A percentile compares a stretch with the other conserved stretches of the same genome.
phyloP scores from a whole-genome alignment of 2,888 invertebrate genomes.

The Asteroscopus sphinx region DNA sequence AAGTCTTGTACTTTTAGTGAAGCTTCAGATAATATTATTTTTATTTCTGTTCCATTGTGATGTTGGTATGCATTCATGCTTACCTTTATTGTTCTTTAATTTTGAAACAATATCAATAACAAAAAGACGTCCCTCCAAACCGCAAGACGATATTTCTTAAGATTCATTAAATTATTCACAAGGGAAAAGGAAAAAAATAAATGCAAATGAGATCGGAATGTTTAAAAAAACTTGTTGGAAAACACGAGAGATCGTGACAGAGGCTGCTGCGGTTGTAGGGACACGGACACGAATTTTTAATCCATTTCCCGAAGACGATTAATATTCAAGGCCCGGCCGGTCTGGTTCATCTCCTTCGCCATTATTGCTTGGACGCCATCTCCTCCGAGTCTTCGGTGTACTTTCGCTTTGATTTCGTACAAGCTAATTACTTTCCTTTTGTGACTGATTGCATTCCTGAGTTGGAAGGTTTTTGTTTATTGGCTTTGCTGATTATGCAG shows the following conservation, averaged over 20 bases:
- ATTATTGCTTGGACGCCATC: constrained; percentile 85
- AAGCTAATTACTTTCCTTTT: constrained; percentile 85
- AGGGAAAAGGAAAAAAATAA: constrained; percentile 83
- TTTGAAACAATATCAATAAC: constrained; percentile 43
- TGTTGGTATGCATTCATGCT: constrained; percentile 15
- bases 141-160: constrained; percentile 80
- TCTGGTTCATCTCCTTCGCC: constrained; percentile 89
- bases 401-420: constrained; percentile 83
- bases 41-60: background rate
- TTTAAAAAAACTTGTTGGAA: constrained; percentile 88
- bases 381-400: constrained; percentile 62
- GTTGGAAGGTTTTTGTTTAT: constrained; percentile 41
- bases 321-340: constrained; percentile 88
- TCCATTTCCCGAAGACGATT: constrained; percentile 89
- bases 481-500: constrained; percentile 41
- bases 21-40: background rate
- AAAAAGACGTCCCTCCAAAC: constrained; percentile 50
- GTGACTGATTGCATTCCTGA: constrained; percentile 70
- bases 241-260: constrained; percentile 83
- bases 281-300: constrained; percentile 87
- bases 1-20: constrained; percentile 33
- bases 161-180: constrained; percentile 89
- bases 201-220: constrained; percentile 86
- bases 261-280: constrained; percentile 72
- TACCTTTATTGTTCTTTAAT: constrained; percentile 22